Percentiles rank a stretch among this genome's conserved stretches.
Conservation (phyloP, 30 jellyfish, hydroid and myxozoan genomes). For the Phacellophora camtschatica region DNA sequence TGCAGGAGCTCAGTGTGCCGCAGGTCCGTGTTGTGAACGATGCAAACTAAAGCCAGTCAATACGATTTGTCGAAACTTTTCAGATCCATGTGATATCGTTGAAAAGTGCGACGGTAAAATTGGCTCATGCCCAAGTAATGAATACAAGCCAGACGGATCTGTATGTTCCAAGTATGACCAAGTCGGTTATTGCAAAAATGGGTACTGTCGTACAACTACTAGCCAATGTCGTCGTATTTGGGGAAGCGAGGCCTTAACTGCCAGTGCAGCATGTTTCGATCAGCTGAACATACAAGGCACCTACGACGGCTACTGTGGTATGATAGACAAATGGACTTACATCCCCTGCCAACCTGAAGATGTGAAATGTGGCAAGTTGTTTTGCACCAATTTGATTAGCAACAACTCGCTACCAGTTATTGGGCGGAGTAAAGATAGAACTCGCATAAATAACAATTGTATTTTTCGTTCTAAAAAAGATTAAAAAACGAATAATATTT, state of each 20-base stretch:
- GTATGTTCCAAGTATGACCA: background rate
- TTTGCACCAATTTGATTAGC: background rate
- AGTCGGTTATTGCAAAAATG: background rate
- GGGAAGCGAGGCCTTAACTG: background rate
- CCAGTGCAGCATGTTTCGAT: background rate
- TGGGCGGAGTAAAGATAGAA: no score
- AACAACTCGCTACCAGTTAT: background rate
- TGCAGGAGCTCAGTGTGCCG: background rate
- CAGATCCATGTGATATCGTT: background rate
- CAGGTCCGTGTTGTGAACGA: background rate
- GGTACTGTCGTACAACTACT: background rate
- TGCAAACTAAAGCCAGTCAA: background rate
- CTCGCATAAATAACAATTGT: no score
- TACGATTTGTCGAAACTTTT: background rate
- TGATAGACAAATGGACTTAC: background rate
- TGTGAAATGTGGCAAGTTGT: background rate
- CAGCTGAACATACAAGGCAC: background rate
- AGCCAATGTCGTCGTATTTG: background rate
- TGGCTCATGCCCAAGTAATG: background rate
- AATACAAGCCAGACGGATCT: background rate
- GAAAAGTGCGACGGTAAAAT: slow-evolving; percentile 7
- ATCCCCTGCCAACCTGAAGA: background rate
- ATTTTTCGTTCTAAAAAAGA: no score
- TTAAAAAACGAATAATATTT: no score
- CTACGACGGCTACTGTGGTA: background rate